Base-by-base conservation (phyloP, 2,113 vertebrate species). In the Zosterops hypoxanthus region DNA sequence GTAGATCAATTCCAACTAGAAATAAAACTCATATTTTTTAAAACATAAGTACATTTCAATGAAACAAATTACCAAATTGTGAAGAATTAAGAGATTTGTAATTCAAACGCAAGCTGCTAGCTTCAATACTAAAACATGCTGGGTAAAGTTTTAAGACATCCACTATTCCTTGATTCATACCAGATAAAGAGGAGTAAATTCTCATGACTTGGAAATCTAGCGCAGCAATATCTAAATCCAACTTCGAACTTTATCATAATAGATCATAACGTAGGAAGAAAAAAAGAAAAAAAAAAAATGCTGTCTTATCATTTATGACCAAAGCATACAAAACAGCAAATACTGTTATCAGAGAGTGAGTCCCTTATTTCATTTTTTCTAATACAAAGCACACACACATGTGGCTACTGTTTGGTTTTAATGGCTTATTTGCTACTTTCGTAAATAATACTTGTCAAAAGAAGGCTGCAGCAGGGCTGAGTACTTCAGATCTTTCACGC, bases 371-470 rank as follows among this genome's bases (percentile, higher is more conserved):
- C 20, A 25, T 20, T 75, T 81, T 56, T 50, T 79, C 66, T 49
- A 41, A 65, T 31, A 36, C 8, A 70, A 76, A 79, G 16, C 13
- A 31, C 41, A 44, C 1, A 18, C 2, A 26, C 36, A 42, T 0
- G 0, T 14, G 17, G 26, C 9, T 55, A 9, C 10, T 2, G 0
- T 17, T 68, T 18, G 5, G 0, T 29, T 82, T 68, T 33, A 86
- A 63, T 8, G 31, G 28, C 8, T 49, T 60, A 28, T 33, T 41
- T 81, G 20, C 53, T 49, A 16, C 57, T 22, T 77, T 56, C 0
- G 0, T n/a, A 65, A 17, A 22, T 15, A 26, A 49, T 5, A 23
- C 12, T 57, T 56, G 44, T 21, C 11, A 57, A 83, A 82, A 41
- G 17, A 36, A 39, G 33, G 5, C 26, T 34, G 36, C 5, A 49